phyloP scores from a whole-genome alignment of 2,888 invertebrate genomes.

The Taenaris catops region DNA sequence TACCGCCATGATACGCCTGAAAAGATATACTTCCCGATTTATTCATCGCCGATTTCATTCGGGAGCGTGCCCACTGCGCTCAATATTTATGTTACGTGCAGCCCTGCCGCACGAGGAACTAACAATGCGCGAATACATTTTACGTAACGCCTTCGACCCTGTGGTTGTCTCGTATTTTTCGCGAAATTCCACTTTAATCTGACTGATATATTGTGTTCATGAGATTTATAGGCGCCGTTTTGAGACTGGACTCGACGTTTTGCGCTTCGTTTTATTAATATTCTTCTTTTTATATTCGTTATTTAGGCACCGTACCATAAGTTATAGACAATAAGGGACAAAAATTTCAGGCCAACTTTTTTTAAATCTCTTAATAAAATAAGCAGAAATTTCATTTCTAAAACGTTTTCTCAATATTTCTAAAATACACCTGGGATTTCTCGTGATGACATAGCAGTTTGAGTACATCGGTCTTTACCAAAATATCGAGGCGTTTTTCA shows the following conservation, averaged over 20 bases:
- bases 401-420: no score
- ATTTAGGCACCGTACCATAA: no score
- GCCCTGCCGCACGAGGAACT: slow-evolving; percentile 48
- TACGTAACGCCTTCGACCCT: slow-evolving; percentile 57
- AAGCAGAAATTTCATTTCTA: no score
- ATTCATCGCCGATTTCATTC: slow-evolving; percentile 59
- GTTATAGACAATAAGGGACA: no score
- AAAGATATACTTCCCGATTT: slow-evolving; percentile 60
- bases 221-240: slow-evolving; percentile 20
- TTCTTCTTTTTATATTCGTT: no score
- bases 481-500: no score
- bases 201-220: slow-evolving; percentile 25
- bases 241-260: slow-evolving; percentile 8
- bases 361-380: no score
- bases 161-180: slow-evolving; percentile 56
- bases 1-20: slow-evolving; percentile 46
- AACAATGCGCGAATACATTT: slow-evolving; percentile 69
- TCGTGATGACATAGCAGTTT: no score
- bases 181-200: slow-evolving; percentile 53
- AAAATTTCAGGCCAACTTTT: no score
- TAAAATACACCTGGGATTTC: no score
- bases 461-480: no score
- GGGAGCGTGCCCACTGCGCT: slow-evolving; percentile 60
- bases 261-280: no score
- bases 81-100: slow-evolving; percentile 65